Base-by-base conservation (phyloP, 2,113 vertebrate genomes). In the Drymodes brunneopygia region DNA sequence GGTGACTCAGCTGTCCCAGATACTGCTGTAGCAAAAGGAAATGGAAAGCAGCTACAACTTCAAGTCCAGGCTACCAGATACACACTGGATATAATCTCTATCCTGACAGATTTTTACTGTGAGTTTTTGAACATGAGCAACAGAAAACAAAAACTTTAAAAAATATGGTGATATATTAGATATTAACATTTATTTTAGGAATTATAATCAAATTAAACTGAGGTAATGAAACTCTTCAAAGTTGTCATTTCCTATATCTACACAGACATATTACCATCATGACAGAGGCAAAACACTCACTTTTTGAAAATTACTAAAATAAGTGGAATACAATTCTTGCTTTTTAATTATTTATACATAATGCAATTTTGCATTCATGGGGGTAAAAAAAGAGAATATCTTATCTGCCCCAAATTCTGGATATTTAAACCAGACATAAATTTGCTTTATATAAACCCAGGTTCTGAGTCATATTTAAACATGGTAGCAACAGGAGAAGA, bases 131-230 rank as follows among this genome's bases (percentile, higher is more conserved):
- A 48, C 54, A 38, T 0, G 15, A 71, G 7, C 36, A 38, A 70
- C 7, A 3, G n/a, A 21, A 6, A 3, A n/a, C 7, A 64, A 78
- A 51, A 13, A 29, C 8, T 20, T 40, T 0, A 3, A 16, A 74
- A 48, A 66, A 11, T 12, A 29, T 6, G 3, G 11, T 11, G 12
- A 74, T 47, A 65, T 22, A 48, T 6, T 33, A 60, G 48, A 60
- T 28, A 7, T 21, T 58, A 40, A 16, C 7, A 64, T 42, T 89
- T 77, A 50, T 56, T 86, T 81, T 28, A 65, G 24, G 51, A 61
- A 51, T 65, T 61, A 47, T 33, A 86, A 81, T 60, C 2, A 45
- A 80, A 75, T 77, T 20, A 25, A 53, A 61, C 4, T 44, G 62
- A 90, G 42, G 36, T 19, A 86, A 61, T 40, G 6, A 57, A 91